Conservation (phyloP, 1,140 invertebrate genomes). For the Solenopsis invicta region DNA sequence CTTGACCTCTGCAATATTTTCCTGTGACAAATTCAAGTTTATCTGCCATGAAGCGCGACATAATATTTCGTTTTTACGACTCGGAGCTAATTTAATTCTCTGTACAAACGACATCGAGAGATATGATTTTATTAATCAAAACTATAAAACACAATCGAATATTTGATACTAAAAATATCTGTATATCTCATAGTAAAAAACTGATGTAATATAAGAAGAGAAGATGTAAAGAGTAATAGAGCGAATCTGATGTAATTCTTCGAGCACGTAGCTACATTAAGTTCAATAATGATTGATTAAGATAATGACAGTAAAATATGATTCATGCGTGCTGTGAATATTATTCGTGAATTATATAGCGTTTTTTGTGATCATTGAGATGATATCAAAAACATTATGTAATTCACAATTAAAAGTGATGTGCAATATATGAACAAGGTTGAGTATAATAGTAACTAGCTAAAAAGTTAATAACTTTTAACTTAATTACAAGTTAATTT, state of each 20-base stretch:
- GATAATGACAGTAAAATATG: not conserved
- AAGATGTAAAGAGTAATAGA: not conserved
- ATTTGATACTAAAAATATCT: too few species aligned
- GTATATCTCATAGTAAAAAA: too few species aligned
- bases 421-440: not conserved
- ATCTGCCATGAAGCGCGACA: not conserved
- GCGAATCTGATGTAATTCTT: not conserved
- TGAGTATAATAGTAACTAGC: too few species aligned
- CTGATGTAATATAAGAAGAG: not conserved
- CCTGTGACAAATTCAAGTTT: not conserved
- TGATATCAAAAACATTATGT: not conserved
- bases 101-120: not conserved
- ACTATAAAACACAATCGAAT: not conserved
- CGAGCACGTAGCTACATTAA: too few species aligned
- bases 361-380: not conserved
- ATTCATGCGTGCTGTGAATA: not conserved
- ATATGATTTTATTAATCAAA: not conserved
- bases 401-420: not conserved
- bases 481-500: too few species aligned
- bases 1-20: slow-evolving; percentile 4
- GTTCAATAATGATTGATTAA: not conserved
- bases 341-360: too few species aligned
- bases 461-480: too few species aligned
- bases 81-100: slow-evolving; percentile 16
- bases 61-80: not conserved